Evolutionary conservation across 2,797 vertebrate species (phyloP).

Genomic region (Phrynocephalus guinanensis): DNA sequence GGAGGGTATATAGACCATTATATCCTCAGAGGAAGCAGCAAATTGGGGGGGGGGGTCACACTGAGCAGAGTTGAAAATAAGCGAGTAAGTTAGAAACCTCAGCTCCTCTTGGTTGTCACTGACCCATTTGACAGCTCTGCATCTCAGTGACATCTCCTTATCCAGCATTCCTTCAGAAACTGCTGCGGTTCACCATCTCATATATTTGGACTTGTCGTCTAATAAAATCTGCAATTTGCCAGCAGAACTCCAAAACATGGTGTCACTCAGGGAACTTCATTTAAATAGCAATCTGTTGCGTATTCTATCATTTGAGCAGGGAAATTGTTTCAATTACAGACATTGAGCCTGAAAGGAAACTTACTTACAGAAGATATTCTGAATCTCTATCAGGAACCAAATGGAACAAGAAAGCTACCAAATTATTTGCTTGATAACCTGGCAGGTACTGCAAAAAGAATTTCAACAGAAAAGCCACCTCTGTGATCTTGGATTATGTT

Average conservation of each 20-base stretch:
- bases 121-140: slow-evolving; percentile 98
- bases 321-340: slow-evolving; percentile 99
- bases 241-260: slow-evolving; percentile 98
- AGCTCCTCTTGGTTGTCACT: slow-evolving; percentile 95
- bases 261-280: slow-evolving; percentile 91
- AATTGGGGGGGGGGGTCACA: slow-evolving; percentile 98
- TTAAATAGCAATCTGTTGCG: too few species aligned
- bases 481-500: slow-evolving; percentile 96
- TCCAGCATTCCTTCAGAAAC: slow-evolving; percentile 98
- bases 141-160: slow-evolving; percentile 97
- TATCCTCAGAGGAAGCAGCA: slow-evolving; percentile 96
- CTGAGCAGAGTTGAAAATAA: slow-evolving; percentile 99
- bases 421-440: slow-evolving; percentile 99
- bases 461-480: slow-evolving; percentile 94
- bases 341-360: slow-evolving; percentile 99
- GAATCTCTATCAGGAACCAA: slow-evolving; percentile 98
- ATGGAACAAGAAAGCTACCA: slow-evolving; percentile 95
- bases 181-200: slow-evolving; percentile 99
- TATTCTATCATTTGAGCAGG: slow-evolving; percentile 75
- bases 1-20: slow-evolving; percentile 98
- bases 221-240: slow-evolving; percentile 99
- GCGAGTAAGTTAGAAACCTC: slow-evolving; percentile 95
- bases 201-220: slow-evolving; percentile 97
- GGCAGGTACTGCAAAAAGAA: slow-evolving; percentile 96
- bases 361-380: slow-evolving; percentile 98